These are phyloP conservation scores for Hypocryptadius cinnamomeus DNA, from an alignment of 2,113 vertebrate species.

Conservation along the genomic window DNA sequence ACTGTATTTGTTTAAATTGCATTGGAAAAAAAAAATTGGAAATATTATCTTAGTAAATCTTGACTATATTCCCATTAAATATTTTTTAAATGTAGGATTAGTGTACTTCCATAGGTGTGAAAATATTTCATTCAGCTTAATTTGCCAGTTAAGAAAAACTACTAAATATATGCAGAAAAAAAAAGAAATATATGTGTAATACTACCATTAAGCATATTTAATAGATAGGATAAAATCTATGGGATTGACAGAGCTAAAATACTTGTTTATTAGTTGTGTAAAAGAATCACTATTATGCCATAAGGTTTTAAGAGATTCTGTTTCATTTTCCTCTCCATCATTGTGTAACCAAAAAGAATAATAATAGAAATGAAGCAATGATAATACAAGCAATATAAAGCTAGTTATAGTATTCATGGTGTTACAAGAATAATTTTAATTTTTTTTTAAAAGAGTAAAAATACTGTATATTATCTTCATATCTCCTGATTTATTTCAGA, in stretches of 20 bases:
- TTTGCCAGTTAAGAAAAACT: background rate
- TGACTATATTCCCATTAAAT: background rate
- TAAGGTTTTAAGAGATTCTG: background rate
- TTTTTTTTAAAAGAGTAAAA: background rate
- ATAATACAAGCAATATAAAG: background rate
- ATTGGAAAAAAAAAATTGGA: background rate
- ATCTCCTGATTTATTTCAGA: background rate
- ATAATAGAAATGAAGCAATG: background rate
- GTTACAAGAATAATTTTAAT: background rate
- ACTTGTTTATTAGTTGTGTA: background rate
- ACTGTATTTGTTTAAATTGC: background rate
- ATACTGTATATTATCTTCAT: background rate
- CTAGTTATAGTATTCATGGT: background rate
- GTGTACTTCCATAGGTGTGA: background rate
- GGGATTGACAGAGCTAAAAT: background rate
- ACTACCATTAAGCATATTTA: background rate
- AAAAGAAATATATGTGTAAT: rapidly evolving
- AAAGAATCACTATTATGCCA: background rate
- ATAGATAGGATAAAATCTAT: background rate
- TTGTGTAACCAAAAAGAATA: background rate
- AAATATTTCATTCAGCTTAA: background rate
- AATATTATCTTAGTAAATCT: background rate
- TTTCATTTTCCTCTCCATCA: background rate
- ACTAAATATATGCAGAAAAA: background rate
- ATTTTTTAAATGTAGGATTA: background rate